Evolutionary conservation across 1,140 invertebrate genomes (phyloP), one percentile per base, ranked within the genome.

Genomic region (Panagrolaimus sp.): DNA sequence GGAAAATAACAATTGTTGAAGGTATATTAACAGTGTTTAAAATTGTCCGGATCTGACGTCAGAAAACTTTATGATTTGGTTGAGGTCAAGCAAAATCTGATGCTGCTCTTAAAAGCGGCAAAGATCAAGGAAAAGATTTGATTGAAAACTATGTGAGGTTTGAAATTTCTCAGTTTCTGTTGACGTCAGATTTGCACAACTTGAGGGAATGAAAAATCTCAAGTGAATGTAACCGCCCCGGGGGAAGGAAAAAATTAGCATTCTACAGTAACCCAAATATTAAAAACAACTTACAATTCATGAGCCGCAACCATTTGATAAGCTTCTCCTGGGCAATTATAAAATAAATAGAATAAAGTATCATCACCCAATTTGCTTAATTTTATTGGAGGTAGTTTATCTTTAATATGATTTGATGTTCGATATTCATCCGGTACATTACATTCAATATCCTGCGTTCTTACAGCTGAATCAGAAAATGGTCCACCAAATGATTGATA

Each of bases 361-460:
- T 99, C 96, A 86, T 99, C 96, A 84, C 95, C 94, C 86, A 98
- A 96, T 86, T 94, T 89, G 86, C 90, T 93, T 83, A 98, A 87
- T 87, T 95, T 93, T 81, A 98, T 88, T 78, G 91, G 91, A 70
- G 94, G 92, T 83, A 99, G 87, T 87, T 98, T 85, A 28, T 83
- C 74, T 63, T 73, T 58, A 73, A 88, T 88, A 71, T 81, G 85
- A 69, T 85, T 84, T 80, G 96, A 98, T 80, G 97, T 96, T 83
- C 98, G 88, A 87, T 99, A 99, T 87, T 99, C 96, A 71, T 93
- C 90, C 79, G 96, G 96, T 83, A 98, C 95, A 84, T 94, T 92
- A 85, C 91, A 98, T 87, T 98, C 96, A 17, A 78, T 65, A 65
- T 99, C 96, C 87, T 98, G 94, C 74, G 94, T 92, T 86, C 94